Base-by-base conservation (phyloP, 2,888 invertebrate genomes). In the Tribolium freemani region DNA sequence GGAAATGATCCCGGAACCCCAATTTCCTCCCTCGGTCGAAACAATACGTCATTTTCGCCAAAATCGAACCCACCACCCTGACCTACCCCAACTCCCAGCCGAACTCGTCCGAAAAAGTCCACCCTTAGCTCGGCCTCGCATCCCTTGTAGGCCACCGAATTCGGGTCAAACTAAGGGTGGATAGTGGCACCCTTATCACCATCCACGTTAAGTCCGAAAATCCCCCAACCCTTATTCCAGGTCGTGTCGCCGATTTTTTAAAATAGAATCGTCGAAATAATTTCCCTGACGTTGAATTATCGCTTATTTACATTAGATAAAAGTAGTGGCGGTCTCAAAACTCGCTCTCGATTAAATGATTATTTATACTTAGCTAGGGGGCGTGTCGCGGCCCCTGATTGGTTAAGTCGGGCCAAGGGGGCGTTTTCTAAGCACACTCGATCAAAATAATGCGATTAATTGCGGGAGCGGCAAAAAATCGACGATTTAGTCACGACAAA, bases 381-480 rank as follows among this genome's bases (percentile, higher is more conserved):
- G 75, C 73, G 72, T 71, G 69, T 56, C 69, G 16, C n/a, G n/a
- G 8, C 69, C 10, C 26, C 50, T 70, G 21, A 76, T 76, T 76
- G 76, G 76, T 54, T 69, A 60, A 74, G 74, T 67, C 64, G 8
- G 2, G 10, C 20, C 2, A 10, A n/a, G 54, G 30, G 61, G 76
- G 76, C 73, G 76, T 75, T 69, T 51, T 64, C 60, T 51, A 45
- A 45, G 57, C 48, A 67, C 46, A 58, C 63, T 68, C 56, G 69
- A 68, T 72, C 38, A 48, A 58, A 70, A 54, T 46, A 21, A 56
- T 69, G 16, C 44, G 57, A 69, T 73, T 72, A 48, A 69, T 56
- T 45, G 56, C 5, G 13, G 13, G 51, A 20, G 26, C 10, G 10
- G 16, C 26, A 44, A 69, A 48, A 45, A 50, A 30, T 53, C 31